These are phyloP conservation scores for Ophiodon elongatus DNA, from an alignment of 2,113 vertebrate genomes.

Conservation along the genomic window DNA sequence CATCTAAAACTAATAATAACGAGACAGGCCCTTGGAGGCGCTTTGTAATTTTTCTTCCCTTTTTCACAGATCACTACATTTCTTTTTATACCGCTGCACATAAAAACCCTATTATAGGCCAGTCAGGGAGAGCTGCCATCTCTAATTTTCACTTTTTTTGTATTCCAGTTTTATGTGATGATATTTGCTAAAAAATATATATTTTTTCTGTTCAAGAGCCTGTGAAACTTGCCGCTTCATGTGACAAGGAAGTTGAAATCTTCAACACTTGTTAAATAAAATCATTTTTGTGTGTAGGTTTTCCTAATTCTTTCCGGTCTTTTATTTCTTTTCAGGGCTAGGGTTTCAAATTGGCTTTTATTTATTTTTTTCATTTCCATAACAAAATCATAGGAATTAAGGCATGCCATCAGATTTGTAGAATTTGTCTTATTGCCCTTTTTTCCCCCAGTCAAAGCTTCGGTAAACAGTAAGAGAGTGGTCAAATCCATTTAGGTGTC, in stretches of 20 bases:
- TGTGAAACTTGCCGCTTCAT: conserved; percentile 34
- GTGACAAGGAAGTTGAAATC: conserved; percentile 35
- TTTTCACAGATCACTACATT: conserved; percentile 72
- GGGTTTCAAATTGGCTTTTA: conserved; percentile 8
- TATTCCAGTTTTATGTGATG: conserved; percentile 56
- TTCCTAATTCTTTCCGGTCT: neutral
- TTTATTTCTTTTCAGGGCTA: neutral
- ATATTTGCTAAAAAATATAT: too few relatives aligned
- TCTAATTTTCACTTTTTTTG: conserved; percentile 70
- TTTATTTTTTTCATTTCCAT: neutral
- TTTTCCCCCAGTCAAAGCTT: neutral
- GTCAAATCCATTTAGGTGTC: conserved; percentile 35
- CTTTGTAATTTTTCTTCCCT: conserved; percentile 73
- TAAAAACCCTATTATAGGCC: conserved; percentile 71
- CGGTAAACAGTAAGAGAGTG: conserved; percentile 36
- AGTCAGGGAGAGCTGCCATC: conserved; percentile 70
- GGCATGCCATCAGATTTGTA: neutral
- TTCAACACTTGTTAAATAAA: conserved; percentile 14
- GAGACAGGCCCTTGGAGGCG: conserved; percentile 72
- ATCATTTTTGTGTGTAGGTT: neutral
- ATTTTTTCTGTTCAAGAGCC: conserved; percentile 43
- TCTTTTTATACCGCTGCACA: conserved; percentile 65
- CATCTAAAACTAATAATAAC: conserved; percentile 82
- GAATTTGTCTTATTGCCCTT: neutral
- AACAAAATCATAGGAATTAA: neutral